Evolutionary conservation across 2,888 invertebrate genomes (phyloP).

Genomic region (Hyposoter dolosus): DNA sequence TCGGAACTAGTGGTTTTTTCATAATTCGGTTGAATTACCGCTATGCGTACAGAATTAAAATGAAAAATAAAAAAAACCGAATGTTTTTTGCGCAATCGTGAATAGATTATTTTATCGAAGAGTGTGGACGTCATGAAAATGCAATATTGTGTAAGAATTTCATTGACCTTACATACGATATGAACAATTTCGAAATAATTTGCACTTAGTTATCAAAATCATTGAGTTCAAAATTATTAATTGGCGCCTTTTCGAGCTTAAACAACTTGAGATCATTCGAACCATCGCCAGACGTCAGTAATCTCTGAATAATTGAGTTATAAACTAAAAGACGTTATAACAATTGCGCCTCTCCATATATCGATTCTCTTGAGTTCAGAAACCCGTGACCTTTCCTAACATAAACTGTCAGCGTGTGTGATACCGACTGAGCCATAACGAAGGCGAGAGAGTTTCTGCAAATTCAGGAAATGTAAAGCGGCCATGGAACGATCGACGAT

Average conservation of each 20-base stretch:
- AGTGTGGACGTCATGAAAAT: not conserved
- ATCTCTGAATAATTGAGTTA: not conserved
- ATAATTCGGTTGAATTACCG: not conserved
- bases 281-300: not conserved
- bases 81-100: not conserved
- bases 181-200: not conserved
- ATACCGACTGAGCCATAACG: not conserved
- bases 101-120: not conserved
- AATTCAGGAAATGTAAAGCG: not conserved
- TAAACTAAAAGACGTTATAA: not conserved
- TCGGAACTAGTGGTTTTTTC: not conserved
- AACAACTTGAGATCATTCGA: not conserved
- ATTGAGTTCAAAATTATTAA: not conserved
- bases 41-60: not conserved
- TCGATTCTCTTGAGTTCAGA: not conserved
- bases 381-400: not conserved
- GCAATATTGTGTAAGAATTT: not conserved
- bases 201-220: not conserved
- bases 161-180: not conserved
- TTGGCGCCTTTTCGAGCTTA: not conserved
- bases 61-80: too few relatives aligned
- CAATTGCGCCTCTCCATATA: not conserved
- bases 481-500: too few relatives aligned
- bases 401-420: not conserved
- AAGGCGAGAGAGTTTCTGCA: not conserved